Conservation (phyloP, 2,113 vertebrate species). For the Panthera uncia region DNA sequence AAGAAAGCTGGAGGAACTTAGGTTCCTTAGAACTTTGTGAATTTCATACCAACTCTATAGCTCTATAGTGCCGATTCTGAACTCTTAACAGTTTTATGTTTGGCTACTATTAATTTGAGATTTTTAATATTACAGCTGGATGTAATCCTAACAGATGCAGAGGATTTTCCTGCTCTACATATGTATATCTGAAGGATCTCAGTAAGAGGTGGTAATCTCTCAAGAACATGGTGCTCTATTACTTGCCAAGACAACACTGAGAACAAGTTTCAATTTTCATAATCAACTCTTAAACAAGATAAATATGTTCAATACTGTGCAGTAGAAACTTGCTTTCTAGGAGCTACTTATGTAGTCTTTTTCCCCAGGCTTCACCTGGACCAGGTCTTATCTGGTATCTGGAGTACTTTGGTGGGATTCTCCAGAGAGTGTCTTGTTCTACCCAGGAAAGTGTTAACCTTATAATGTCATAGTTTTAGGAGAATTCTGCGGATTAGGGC, state of each 20-base stretch:
- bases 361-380: background rate
- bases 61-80: background rate
- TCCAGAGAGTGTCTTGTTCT: background rate
- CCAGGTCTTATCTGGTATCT: background rate
- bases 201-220: background rate
- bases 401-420: background rate
- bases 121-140: background rate
- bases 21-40: background rate
- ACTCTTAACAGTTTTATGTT: conserved; percentile 33
- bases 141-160: background rate
- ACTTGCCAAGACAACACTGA: background rate
- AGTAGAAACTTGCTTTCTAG: background rate
- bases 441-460: background rate
- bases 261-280: conserved; percentile 37
- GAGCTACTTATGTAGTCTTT: background rate
- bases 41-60: background rate
- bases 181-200: background rate
- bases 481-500: background rate
- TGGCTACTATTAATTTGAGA: background rate
- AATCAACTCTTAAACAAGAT: conserved; percentile 6
- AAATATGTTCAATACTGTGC: background rate
- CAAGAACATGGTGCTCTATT: background rate
- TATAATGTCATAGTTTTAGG: background rate
- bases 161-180: background rate
- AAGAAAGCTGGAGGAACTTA: background rate